Base-by-base conservation (phyloP, 2,113 vertebrate genomes). In the Fukomys damarensis region DNA sequence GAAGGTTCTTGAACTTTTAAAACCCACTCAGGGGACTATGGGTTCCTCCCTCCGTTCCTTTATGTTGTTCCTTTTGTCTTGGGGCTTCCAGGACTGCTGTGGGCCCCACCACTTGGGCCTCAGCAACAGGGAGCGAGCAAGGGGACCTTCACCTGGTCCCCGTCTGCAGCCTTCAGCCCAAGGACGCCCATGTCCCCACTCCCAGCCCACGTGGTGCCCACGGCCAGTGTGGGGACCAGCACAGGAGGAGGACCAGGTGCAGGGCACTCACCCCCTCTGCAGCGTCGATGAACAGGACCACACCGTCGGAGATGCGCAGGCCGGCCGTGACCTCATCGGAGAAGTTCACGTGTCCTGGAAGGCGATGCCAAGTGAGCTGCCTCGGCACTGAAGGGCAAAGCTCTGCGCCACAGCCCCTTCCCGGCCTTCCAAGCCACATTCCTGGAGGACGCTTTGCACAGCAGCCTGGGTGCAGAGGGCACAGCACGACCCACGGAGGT, bases 281-380 rank as follows among this genome's bases (percentile, higher is more conserved):
- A 7, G 99, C 99, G 1, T 99, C 99, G 1, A 99, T 99, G 98
- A 99, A 99, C 43, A 99, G 99, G 76, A 99, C 99, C 0, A 99
- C 98, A 0, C 99, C 99, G 1, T 99, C 99, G 0, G 99, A 99
- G 97, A 99, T 99, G 43, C 99, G 99, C 92, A 99, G 99, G 68
- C 99, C 99, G 0, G 99, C 99, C 0, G 99, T 99, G 92, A 99
- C 99, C 96, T 99, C 99, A 0, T 99, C 99, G 0, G 99, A 99
- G 96, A 99, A 99, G 96, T 99, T 99, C 52, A 99, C 99, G 0
- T 99, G 99, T 54, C 99, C 99, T 99, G 97, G 38, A 97, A 97
- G 94, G 68, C 49, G 87, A 30, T 35, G 94, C 7, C 66, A 52
- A 76, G 24, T 4, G 2, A 74, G 70, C 58, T 9, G 17, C 59